Evolutionary conservation across 2,113 vertebrate genomes (phyloP), one percentile per base, ranked within the genome.

Genomic region (Suricata suricatta): DNA sequence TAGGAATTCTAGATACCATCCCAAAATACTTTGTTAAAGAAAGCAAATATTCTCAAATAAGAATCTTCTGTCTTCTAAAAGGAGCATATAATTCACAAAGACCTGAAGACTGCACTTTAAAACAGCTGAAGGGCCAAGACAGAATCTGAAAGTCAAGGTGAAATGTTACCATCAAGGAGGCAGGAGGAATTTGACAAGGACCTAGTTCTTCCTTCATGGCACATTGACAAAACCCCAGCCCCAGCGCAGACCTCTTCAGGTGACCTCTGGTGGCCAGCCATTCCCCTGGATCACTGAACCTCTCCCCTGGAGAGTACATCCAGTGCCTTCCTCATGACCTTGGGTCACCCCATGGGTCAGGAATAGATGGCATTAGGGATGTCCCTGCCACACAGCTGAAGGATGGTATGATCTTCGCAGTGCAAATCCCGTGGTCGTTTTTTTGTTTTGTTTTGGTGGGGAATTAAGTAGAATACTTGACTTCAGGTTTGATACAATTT

Each of bases 401-500:
- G 14, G 63, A 79, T 19, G 7, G 15, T 33, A 0, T 19, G 8
- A 88, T 71, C 41, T 63, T 50, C 15, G 81, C 33, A 41, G 5
- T 23, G 3, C 31, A 94, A 94, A 54, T n/a, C 11, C 52, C 5
- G 11, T 35, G 85, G 25, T 38, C 23, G 44, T 66, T 44, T 50
- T 82, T 74, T 72, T n/a, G 57, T 79, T 71, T 79, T 74, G 68
- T 10, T 25, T 6, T 14, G 7, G 27, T 7, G 10, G 27, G 8
- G 74, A 44, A 7, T 41, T 1, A 2, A 14, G 7, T 77, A 31
- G 15, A 31, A 63, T 52, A 23, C 33, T 47, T 96, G 71, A 86
- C 91, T 88, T 84, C 85, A 95, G 63, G 33, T 76, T 87, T 77
- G 66, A 31, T 74, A 88, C 31, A 97, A 89, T 89, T 79, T 64